Percentiles rank a stretch among this genome's conserved stretches.
Conservation (phyloP, 2,888 invertebrate genomes). For the Himalopsyche japonica region DNA sequence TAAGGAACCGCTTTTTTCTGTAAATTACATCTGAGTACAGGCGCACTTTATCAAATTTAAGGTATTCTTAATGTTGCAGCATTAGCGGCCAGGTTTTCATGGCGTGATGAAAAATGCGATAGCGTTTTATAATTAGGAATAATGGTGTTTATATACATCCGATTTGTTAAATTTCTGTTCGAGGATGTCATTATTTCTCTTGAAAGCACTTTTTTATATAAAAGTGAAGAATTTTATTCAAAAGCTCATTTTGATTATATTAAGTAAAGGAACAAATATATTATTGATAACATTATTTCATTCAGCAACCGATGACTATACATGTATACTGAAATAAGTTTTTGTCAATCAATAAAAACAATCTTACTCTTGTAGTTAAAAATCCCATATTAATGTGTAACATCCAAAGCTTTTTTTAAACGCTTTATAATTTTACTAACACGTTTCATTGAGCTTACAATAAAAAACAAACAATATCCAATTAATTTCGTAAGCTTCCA, state of each 20-base stretch:
- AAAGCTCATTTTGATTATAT: not conserved
- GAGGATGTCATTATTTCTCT: not conserved
- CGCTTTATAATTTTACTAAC: too few relatives aligned
- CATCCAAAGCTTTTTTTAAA: too few relatives aligned
- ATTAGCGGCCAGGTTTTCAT: not conserved
- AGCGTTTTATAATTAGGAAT: not conserved
- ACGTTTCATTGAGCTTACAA: too few relatives aligned
- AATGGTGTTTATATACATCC: not conserved
- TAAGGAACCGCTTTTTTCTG: not conserved
- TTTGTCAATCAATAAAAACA: too few relatives aligned
- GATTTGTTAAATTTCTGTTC: not conserved
- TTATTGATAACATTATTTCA: too few relatives aligned
- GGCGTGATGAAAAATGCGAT: not conserved
- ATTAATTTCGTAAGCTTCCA: too few relatives aligned
- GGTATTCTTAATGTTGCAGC: not conserved
- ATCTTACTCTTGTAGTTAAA: too few relatives aligned
- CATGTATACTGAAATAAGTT: too few relatives aligned
- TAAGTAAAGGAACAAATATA: too few relatives aligned
- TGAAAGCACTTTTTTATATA: not conserved
- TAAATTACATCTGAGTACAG: not conserved
- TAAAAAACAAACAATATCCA: too few relatives aligned
- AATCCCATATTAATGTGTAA: too few relatives aligned
- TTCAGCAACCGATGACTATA: too few relatives aligned
- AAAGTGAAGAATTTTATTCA: not conserved
- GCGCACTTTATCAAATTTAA: not conserved